Conservation (phyloP, 2,888 invertebrate species). For the Chorisops tibialis region DNA sequence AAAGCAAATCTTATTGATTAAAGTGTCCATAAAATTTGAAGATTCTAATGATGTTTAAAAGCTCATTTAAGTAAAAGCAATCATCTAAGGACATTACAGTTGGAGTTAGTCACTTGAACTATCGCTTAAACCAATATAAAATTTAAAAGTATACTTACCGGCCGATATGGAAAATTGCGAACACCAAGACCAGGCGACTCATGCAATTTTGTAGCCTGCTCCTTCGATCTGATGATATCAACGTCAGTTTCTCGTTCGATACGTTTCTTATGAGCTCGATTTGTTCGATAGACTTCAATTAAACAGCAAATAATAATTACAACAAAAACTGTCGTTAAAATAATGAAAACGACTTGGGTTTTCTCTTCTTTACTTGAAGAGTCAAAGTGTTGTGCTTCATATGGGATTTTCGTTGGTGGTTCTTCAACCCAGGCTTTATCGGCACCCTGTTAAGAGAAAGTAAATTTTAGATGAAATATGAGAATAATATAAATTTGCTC, state of each 20-base stretch:
- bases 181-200: slow-evolving; percentile 56
- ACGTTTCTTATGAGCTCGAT: slow-evolving; percentile 68
- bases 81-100: too few relatives aligned
- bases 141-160: slow-evolving; percentile 48
- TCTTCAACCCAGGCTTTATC: slow-evolving; percentile 83
- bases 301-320: slow-evolving; percentile 64
- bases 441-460: slow-evolving; percentile 57
- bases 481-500: too few relatives aligned
- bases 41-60: too few relatives aligned
- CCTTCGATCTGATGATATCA: slow-evolving; percentile 69
- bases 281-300: slow-evolving; percentile 75
- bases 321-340: slow-evolving; percentile 71
- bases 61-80: too few relatives aligned
- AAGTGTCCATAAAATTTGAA: too few relatives aligned
- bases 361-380: slow-evolving; percentile 76
- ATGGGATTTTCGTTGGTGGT: slow-evolving; percentile 71
- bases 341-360: slow-evolving; percentile 76
- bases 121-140: not conserved
- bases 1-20: too few relatives aligned
- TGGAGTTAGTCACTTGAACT: too few relatives aligned
- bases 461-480: not conserved
- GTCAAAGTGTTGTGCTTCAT: slow-evolving; percentile 70
- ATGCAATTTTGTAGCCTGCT: slow-evolving; percentile 67
- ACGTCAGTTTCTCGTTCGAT: slow-evolving; percentile 75
- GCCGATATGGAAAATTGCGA: slow-evolving; percentile 51